Conservation (phyloP, 2,888 invertebrate genomes). For the Temnothorax unifasciatus region DNA sequence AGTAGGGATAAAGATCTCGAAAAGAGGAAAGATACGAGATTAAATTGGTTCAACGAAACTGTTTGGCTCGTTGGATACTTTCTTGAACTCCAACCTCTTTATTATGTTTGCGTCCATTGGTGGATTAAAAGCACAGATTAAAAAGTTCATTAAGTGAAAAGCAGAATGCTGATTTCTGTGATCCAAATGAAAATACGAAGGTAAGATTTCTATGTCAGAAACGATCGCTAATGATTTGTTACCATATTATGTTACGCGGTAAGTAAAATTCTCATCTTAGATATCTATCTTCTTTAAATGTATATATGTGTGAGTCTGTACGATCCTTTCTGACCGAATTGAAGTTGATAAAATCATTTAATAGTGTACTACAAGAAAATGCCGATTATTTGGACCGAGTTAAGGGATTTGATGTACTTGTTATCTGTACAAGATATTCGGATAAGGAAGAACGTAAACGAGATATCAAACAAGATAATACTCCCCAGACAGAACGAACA, state of each 20-base stretch:
- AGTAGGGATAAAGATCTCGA: slow-evolving; percentile 5
- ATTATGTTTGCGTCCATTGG: slow-evolving; percentile 6
- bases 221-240: neutral
- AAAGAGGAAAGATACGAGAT: slow-evolving; percentile 8
- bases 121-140: slow-evolving; percentile 32
- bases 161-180: neutral
- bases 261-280: neutral
- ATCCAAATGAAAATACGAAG: neutral
- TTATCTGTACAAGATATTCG: neutral
- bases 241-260: neutral
- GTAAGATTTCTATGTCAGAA: neutral
- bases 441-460: neutral
- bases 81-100: slow-evolving; percentile 13
- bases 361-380: neutral
- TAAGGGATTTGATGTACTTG: neutral
- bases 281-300: neutral
- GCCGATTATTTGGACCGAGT: neutral
- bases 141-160: slow-evolving; percentile 18
- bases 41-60: slow-evolving; percentile 39
- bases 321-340: neutral
- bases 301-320: neutral
- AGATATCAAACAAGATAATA: neutral
- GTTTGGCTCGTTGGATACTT: slow-evolving; percentile 16
- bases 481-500: neutral
- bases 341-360: neutral